A percentile compares a stretch with the other conserved stretches of the same genome.
Evolutionary conservation across 2,888 invertebrate species (phyloP).

Genomic region (Acholoe squamosa): DNA sequence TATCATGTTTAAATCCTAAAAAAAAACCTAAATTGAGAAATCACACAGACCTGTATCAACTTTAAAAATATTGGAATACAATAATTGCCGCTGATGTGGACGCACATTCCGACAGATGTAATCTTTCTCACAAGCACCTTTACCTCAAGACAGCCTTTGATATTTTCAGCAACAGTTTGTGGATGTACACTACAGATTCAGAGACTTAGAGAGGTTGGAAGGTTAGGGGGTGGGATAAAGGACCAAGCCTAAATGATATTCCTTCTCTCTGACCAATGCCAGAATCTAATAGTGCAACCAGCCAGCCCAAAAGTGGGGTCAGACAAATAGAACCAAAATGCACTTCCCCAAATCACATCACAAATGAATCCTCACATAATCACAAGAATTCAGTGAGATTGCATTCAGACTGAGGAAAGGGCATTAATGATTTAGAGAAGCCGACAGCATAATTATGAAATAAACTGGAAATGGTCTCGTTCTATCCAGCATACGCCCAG

Average conservation of each 20-base stretch:
- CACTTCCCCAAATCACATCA: constrained; percentile 32
- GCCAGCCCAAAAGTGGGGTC: not conserved
- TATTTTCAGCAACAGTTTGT: no score
- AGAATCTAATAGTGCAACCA: not conserved
- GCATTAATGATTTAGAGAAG: not conserved
- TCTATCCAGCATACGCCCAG: not conserved
- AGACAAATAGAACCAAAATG: not conserved
- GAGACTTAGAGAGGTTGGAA: no score
- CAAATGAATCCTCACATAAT: not conserved
- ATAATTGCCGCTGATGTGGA: no score
- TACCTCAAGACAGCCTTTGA: no score
- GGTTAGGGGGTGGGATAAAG: no score
- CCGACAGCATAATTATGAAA: not conserved
- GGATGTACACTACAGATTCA: no score
- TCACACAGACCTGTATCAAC: no score
- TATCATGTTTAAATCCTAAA: no score
- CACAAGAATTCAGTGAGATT: not conserved
- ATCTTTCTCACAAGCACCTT: no score
- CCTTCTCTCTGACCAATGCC: not conserved
- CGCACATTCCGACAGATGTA: no score
- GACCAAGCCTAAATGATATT: not conserved
- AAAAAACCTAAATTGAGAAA: no score
- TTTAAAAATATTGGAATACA: no score
- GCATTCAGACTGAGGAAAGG: not conserved
- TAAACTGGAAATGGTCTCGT: not conserved